Base-by-base conservation (phyloP, 2,888 invertebrate species). In the Mimumesa dahlbomi region DNA sequence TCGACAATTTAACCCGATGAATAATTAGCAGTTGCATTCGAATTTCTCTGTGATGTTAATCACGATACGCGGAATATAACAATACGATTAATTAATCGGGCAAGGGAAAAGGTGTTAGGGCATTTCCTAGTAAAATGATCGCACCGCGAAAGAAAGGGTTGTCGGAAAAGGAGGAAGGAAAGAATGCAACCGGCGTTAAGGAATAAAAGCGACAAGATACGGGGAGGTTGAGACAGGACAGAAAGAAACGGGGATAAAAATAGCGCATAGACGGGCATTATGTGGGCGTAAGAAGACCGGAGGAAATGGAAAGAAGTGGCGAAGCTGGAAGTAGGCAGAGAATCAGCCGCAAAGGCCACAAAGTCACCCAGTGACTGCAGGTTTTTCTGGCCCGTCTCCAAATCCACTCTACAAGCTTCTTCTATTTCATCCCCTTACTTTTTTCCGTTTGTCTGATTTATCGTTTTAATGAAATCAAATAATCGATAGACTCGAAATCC, bases 401-500 rank as follows among this genome's bases (percentile, higher is more conserved):
- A 87, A 84, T 85, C 82, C 84, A 81, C 83, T 84, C 84, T 82
- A 83, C 84, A 78, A 85, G 82, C 83, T 84, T 87, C n/a, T 86
- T 86, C 80, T 85, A 81, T 84, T 84, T 82, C 68, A 81, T 77
- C 80, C 78, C 82, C 75, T 82, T 79, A 80, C n/a, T n/a, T 80
- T 82, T 80, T 85, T 83, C 82, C 79, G 82, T 85, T 82, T 81
- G 70, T 56, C 77, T 84, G 85, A 84, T 85, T 86, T 85, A 84
- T 86, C 82, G 81, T 77, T 85, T 83, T 84, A 84, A 86, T 82
- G 81, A n/a, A n/a, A n/a, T n/a, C n/a, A n/a, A n/a, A n/a, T n/a
- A n/a, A n/a, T n/a, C n/a, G n/a, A n/a, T n/a, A n/a, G n/a, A n/a
- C n/a, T n/a, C n/a, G n/a, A n/a, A n/a, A n/a, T n/a, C n/a, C n/a